These are phyloP conservation scores for Typhlichthys eigenmanni DNA, from an alignment of 2,797 vertebrate genomes.

Conservation along the genomic window DNA sequence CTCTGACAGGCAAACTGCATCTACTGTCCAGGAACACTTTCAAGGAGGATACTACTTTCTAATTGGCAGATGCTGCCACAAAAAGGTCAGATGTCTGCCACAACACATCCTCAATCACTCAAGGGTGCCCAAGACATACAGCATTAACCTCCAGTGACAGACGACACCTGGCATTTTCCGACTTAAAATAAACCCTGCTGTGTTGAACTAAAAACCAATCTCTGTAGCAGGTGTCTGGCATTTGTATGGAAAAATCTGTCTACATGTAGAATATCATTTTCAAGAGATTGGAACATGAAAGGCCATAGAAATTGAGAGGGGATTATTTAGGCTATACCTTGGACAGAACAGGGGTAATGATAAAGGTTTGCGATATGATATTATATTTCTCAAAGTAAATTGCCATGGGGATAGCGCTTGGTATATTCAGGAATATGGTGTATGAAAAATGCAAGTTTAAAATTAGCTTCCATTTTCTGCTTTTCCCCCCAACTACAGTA, in stretches of 20 bases:
- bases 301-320: neutral
- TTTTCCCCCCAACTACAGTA: constrained; percentile 18
- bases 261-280: neutral
- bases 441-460: neutral
- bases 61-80: constrained; percentile 33
- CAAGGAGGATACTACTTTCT: constrained; percentile 31
- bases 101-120: constrained; percentile 44
- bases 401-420: neutral
- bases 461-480: constrained; percentile 7
- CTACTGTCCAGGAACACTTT: constrained; percentile 20
- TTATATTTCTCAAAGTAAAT: constrained; percentile 4
- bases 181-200: constrained; percentile 31
- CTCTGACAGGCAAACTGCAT: neutral
- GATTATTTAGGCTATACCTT: neutral
- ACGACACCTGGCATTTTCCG: constrained; percentile 13
- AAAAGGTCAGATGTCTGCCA: constrained; percentile 34
- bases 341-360: neutral
- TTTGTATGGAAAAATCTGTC: constrained; percentile 3
- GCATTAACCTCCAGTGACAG: constrained; percentile 16
- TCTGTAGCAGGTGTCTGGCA: constrained; percentile 10
- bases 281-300: neutral
- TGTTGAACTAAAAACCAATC: constrained; percentile 12
- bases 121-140: constrained; percentile 15
- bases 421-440: neutral
- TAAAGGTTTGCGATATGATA: neutral